Conservation (phyloP, 2,113 vertebrate species). For the Platanista minor region DNA sequence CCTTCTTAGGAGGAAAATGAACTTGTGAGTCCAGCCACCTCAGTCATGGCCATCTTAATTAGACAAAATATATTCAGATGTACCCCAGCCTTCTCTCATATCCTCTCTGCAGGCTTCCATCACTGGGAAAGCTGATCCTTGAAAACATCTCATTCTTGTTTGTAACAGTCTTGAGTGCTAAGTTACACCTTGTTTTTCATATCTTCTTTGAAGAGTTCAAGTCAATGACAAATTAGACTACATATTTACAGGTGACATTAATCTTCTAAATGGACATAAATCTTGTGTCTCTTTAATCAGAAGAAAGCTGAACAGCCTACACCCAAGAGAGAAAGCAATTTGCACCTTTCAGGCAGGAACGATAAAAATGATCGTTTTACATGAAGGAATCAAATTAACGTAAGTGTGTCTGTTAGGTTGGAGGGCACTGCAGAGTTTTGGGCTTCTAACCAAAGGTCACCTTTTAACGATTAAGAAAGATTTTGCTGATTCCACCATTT, state of each 20-base stretch:
- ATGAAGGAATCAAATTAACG: not conserved
- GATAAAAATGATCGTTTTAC: slow-evolving; percentile 38
- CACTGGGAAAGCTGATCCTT: not conserved
- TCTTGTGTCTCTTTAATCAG: slow-evolving; percentile 31
- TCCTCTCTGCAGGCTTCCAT: not conserved
- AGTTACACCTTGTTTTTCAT: not conserved
- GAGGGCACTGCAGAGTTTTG: not conserved
- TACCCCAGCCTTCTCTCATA: not conserved
- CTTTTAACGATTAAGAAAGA: not conserved
- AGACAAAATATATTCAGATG: not conserved
- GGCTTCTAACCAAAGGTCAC: not conserved
- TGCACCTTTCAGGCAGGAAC: not conserved
- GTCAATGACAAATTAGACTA: not conserved
- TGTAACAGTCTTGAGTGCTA: not conserved
- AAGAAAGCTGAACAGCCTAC: slow-evolving; percentile 22
- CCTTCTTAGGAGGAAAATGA: not conserved
- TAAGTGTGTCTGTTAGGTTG: not conserved
- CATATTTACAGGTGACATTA: slow-evolving; percentile 9
- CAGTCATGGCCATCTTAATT: not conserved
- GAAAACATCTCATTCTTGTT: not conserved
- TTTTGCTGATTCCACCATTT: not conserved
- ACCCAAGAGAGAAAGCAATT: not conserved
- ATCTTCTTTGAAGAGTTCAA: slow-evolving; percentile 22
- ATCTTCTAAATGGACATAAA: not conserved
- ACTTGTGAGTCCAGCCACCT: not conserved